These are phyloP conservation scores for Sylvietta virens DNA, from an alignment of 2,113 vertebrate genomes.

Conservation along the genomic window DNA sequence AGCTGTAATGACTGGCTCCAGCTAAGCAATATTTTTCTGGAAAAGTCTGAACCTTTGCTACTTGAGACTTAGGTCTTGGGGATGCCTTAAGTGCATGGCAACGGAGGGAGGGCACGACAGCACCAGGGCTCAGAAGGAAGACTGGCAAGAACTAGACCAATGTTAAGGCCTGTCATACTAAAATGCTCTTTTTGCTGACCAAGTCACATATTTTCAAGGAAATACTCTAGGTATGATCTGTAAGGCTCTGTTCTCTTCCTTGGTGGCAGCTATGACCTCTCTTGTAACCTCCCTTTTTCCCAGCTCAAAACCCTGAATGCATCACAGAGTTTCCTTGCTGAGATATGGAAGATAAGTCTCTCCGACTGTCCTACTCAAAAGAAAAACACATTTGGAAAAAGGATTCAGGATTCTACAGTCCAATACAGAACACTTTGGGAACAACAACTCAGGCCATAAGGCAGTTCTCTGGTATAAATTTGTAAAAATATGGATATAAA, in stretches of 20 bases:
- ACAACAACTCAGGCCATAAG: background rate
- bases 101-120: background rate
- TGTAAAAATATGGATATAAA: background rate
- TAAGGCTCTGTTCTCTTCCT: background rate
- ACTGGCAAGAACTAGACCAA: background rate
- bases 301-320: background rate
- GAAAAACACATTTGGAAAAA: background rate
- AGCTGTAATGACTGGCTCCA: background rate
- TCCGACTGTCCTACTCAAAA: background rate
- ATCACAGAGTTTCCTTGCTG: background rate
- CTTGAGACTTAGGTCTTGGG: accelerated
- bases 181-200: background rate
- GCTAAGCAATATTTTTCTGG: background rate
- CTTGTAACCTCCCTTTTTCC: background rate
- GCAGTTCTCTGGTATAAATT: background rate
- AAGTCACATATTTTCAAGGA: background rate
- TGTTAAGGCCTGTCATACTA: background rate
- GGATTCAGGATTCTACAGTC: background rate
- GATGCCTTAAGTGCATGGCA: background rate
- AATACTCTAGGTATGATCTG: background rate
- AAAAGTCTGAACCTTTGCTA: background rate
- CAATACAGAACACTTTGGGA: background rate
- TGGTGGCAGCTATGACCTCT: background rate
- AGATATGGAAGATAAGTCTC: background rate
- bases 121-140: background rate